These are phyloP conservation scores for Halocynthia aurantium DNA, from an alignment of 23 tunicate genomes.

Conservation along the genomic window DNA sequence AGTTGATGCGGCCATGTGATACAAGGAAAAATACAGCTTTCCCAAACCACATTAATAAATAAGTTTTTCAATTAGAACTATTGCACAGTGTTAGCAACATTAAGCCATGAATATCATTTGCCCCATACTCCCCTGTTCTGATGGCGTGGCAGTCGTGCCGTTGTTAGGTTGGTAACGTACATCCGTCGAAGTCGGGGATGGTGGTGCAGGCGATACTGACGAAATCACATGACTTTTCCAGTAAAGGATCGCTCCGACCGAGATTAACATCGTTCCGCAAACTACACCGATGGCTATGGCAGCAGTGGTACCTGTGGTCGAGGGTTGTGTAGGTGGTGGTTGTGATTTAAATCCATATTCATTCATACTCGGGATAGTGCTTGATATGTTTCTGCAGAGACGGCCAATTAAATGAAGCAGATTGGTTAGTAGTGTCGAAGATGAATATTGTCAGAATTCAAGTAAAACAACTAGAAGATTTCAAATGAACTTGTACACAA, in stretches of 20 bases:
- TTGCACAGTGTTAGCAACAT: neutral
- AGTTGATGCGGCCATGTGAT: no score
- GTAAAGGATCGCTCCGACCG: slow-evolving; percentile 54
- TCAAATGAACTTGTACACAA: neutral
- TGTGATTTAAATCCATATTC: neutral
- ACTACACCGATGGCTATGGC: slow-evolving; percentile 59
- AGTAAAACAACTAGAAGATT: no score
- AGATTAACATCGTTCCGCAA: slow-evolving; percentile 40
- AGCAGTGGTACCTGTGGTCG: slow-evolving; percentile 41
- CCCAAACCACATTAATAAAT: no score
- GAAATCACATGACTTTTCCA: slow-evolving; percentile 42
- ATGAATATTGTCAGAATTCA: neutral
- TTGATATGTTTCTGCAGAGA: no score
- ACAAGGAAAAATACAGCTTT: no score
- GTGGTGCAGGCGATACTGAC: slow-evolving; percentile 53
- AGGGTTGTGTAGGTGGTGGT: neutral
- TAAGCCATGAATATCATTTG: slow-evolving; percentile 14
- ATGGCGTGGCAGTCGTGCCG: slow-evolving; percentile 28
- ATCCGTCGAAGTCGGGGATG: slow-evolving; percentile 38
- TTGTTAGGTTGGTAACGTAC: slow-evolving; percentile 40
- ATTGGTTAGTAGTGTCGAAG: neutral
- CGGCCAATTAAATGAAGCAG: neutral
- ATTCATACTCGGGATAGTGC: no score
- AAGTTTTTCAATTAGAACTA: neutral
- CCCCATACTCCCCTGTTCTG: slow-evolving; percentile 75